A percentile compares a stretch with the other conserved stretches of the same genome.
Conservation (phyloP, 2,113 vertebrate species). For the Gallinago undulata region DNA sequence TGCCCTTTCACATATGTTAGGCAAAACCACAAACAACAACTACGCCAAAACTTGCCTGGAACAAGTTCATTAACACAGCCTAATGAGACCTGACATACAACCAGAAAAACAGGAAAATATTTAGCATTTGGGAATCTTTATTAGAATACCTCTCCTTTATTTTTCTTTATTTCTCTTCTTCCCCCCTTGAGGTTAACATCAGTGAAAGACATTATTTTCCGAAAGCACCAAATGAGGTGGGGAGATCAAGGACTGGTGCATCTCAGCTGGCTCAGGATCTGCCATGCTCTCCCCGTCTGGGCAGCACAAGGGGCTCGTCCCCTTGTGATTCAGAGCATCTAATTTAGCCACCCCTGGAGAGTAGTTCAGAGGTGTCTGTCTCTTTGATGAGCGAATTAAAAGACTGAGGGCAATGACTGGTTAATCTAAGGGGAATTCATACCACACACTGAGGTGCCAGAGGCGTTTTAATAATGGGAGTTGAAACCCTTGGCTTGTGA, state of each 20-base stretch:
- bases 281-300: neutral
- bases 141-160: neutral
- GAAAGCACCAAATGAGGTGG: neutral
- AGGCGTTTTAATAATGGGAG: slow-evolving; percentile 29
- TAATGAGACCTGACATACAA: slow-evolving; percentile 21
- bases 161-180: neutral
- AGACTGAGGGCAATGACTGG: slow-evolving; percentile 49
- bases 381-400: slow-evolving; percentile 57
- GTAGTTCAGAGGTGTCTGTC: slow-evolving; percentile 41
- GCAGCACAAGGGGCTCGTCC: slow-evolving; percentile 19
- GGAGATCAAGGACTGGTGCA: neutral
- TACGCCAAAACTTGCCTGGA: slow-evolving; percentile 46
- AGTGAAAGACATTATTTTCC: neutral
- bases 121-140: neutral
- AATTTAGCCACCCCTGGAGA: slow-evolving; percentile 37
- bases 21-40: slow-evolving; percentile 46
- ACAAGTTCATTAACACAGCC: slow-evolving; percentile 20
- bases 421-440: slow-evolving; percentile 66
- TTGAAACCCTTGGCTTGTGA: slow-evolving; percentile 34
- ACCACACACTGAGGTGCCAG: slow-evolving; percentile 47
- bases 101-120: slow-evolving; percentile 59
- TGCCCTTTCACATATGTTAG: slow-evolving; percentile 24
- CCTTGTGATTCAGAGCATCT: slow-evolving; percentile 22
- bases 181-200: neutral
- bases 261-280: neutral